A percentile compares a stretch with the other conserved stretches of the same genome.
Conservation (phyloP, 2,113 vertebrate species). For the Gadus macrocephalus region DNA sequence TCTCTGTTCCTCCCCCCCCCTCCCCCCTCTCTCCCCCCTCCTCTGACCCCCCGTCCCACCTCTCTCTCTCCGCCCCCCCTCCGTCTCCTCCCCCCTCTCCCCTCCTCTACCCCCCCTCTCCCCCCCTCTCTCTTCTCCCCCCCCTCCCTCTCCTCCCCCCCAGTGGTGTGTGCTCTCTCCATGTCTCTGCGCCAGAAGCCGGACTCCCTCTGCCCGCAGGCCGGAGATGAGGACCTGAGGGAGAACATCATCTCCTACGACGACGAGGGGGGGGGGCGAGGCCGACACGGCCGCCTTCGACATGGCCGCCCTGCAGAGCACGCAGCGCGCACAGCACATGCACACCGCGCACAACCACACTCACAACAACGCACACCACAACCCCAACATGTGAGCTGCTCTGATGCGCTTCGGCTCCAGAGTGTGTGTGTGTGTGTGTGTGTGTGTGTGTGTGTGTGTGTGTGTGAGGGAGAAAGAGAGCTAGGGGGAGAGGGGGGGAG, state of each 20-base stretch:
- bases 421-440: too few relatives aligned
- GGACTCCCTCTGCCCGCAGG: slow-evolving; percentile 67
- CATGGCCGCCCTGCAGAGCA: slow-evolving; percentile 78
- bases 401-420: too few relatives aligned
- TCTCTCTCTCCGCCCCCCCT: background rate
- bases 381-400: slow-evolving; percentile 62
- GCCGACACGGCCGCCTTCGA: slow-evolving; percentile 88
- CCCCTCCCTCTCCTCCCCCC: slow-evolving; percentile 11
- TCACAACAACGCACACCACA: slow-evolving; percentile 62
- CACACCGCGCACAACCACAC: slow-evolving; percentile 50
- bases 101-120: background rate
- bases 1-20: slow-evolving; percentile 7
- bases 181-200: slow-evolving; percentile 70
- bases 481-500: too few relatives aligned
- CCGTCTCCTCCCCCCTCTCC: too few relatives aligned
- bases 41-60: too few relatives aligned
- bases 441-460: too few relatives aligned
- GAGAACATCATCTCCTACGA: slow-evolving; percentile 83
- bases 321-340: slow-evolving; percentile 65
- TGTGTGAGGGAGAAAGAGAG: too few relatives aligned
- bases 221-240: slow-evolving; percentile 67
- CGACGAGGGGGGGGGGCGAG: slow-evolving; percentile 83
- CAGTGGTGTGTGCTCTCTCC: slow-evolving; percentile 71
- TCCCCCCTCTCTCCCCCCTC: background rate
- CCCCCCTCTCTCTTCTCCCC: background rate